Evolutionary conservation across 1,140 invertebrate genomes (phyloP), one percentile per base, ranked within the genome.

Genomic region (Fopius arisanus): DNA sequence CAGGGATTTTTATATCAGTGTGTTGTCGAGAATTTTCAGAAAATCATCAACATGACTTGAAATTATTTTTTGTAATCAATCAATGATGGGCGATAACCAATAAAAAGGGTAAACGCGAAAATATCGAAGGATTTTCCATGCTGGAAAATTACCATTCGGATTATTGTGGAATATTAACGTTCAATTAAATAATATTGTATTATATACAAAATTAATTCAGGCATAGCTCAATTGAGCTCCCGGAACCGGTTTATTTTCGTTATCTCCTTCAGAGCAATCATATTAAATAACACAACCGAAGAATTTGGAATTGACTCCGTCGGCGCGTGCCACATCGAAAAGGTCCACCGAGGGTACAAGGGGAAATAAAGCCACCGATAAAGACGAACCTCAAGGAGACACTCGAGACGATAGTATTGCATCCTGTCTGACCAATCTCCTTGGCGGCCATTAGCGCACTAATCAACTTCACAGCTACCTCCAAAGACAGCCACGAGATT

Each of bases 231-330:
- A 59, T 59, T 59, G 26, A 59, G 26, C 19, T 5, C 54, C 54
- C 23, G 23, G 26, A 59, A 59, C 54, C 54, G 54, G 54, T 59
- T 59, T 59, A 59, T 26, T 59, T 59, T 5, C 54, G 54, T 59
- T 59, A 59, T 59, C 54, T 59, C 54, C 12, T 23, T 0, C 54
- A 26, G 23, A 2, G 16, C 43, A 23, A 59, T 1, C 26, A 59
- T n/a, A 59, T 59, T 59, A 28, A 26, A 59, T 59, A 26, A 59
- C 54, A 59, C 54, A 59, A 28, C 54, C 9, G 54, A 59, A 59
- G 54, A 59, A 59, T 59, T 59, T 26, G 54, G 54, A 59, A 59
- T 59, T 14, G 21, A 23, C 6, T 59, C 10, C 26, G 54, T 26
- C 33, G 54, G 54, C 54, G 54, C 54, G 54, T 59, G 54, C 54